Evolutionary conservation across 2,113 vertebrate genomes (phyloP).

Genomic region (Gasterosteus nipponicus): DNA sequence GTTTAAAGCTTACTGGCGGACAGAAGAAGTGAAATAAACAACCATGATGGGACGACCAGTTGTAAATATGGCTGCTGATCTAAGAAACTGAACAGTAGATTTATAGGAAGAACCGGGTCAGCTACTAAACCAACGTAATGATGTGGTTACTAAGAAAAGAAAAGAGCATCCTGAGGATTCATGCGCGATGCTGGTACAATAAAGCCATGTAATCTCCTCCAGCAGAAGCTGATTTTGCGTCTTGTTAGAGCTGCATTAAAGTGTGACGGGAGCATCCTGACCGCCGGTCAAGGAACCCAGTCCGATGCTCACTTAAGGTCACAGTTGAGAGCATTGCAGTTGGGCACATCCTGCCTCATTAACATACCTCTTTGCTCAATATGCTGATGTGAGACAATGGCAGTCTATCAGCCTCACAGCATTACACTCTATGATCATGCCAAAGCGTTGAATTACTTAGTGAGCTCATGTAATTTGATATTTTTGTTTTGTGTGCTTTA

Average conservation of each 20-base stretch:
- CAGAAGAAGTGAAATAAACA: not conserved
- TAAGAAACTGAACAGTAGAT: not conserved
- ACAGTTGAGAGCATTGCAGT: constrained; percentile 54
- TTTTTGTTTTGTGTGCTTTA: constrained; percentile 9
- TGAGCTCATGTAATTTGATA: not conserved
- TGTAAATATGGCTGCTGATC: not conserved
- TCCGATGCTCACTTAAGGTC: constrained; percentile 83
- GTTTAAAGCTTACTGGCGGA: not conserved
- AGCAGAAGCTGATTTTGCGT: constrained; percentile 41
- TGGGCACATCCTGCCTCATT: constrained; percentile 59
- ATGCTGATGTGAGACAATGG: constrained; percentile 34
- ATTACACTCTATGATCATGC: constrained; percentile 12
- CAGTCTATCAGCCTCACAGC: constrained; percentile 24
- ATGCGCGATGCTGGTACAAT: not conserved
- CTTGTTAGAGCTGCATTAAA: constrained; percentile 46
- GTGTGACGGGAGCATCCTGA: constrained; percentile 55
- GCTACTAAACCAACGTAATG: not conserved
- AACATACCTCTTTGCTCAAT: constrained; percentile 57
- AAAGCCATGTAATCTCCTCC: constrained; percentile 13
- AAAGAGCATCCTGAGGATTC: not conserved
- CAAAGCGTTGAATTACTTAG: not conserved
- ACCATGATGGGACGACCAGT: not conserved
- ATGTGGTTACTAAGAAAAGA: not conserved
- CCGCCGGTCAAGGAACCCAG: constrained; percentile 76
- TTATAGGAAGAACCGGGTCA: not conserved